Conservation (phyloP, 2,888 invertebrate genomes). For the Metellina segmentata region DNA sequence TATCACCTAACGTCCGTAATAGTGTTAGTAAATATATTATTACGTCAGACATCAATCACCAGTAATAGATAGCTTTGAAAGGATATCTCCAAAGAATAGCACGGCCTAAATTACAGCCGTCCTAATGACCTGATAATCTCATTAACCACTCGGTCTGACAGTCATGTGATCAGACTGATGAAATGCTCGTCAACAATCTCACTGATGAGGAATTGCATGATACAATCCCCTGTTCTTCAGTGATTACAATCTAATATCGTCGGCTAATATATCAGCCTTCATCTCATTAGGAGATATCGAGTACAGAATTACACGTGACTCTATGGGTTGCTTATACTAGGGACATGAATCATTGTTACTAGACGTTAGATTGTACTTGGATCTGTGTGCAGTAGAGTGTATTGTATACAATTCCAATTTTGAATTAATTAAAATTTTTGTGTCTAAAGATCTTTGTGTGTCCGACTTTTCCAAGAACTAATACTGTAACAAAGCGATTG, state of each 20-base stretch:
- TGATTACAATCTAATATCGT: neutral
- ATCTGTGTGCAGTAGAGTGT: too few species aligned
- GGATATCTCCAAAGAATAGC: neutral
- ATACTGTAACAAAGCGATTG: too few species aligned
- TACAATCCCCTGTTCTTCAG: neutral
- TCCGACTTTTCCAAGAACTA: too few species aligned
- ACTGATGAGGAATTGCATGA: too few species aligned
- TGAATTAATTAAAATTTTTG: too few species aligned
- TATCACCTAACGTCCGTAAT: neutral
- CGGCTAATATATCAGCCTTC: neutral
- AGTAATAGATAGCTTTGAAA: neutral
- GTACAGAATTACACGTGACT: neutral
- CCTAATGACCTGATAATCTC: neutral
- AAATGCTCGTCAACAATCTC: neutral
- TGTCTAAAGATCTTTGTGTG: too few species aligned
- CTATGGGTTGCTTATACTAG: neutral
- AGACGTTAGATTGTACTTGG: too few species aligned
- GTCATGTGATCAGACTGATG: neutral
- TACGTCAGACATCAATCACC: neutral
- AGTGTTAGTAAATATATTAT: neutral
- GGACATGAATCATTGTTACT: too few species aligned
- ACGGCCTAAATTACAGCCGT: neutral
- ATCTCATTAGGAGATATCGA: neutral
- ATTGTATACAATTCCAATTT: too few species aligned
- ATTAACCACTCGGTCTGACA: neutral